phyloP scores from a whole-genome alignment of 1,140 invertebrate species.

The Zophobas atratus region DNA sequence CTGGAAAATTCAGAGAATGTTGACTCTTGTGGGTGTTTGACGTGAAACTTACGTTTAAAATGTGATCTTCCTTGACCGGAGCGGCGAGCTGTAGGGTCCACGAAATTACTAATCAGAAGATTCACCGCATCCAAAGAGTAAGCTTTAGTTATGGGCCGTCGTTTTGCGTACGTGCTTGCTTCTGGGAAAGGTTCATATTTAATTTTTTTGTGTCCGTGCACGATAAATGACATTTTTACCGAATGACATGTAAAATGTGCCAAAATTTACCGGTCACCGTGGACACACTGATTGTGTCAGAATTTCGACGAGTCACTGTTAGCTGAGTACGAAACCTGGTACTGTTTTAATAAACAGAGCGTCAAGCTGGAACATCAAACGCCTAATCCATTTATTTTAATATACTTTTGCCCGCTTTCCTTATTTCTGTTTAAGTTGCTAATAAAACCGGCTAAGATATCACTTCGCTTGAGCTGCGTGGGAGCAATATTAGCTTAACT shows the following conservation, averaged over 20 bases:
- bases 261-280: neutral
- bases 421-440: too few relatives aligned
- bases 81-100: neutral
- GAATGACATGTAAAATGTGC: slow-evolving; percentile 14
- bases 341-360: too few relatives aligned
- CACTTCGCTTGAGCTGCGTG: too few relatives aligned
- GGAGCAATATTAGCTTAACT: slow-evolving; percentile 15
- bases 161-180: neutral
- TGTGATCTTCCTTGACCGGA: neutral
- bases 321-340: too few relatives aligned
- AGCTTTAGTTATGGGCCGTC: neutral
- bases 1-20: neutral
- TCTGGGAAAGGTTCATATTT: slow-evolving; percentile 8
- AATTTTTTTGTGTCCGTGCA: slow-evolving; percentile 8
- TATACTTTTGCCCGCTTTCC: too few relatives aligned
- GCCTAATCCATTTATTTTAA: too few relatives aligned
- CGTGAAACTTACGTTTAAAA: slow-evolving; percentile 1
- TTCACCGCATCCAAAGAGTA: slow-evolving; percentile 18
- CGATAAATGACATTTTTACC: slow-evolving; percentile 4
- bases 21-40: neutral
- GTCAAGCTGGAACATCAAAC: too few relatives aligned
- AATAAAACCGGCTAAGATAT: too few relatives aligned
- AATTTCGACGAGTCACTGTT: too few relatives aligned
- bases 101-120: slow-evolving; percentile 16
- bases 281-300: too few relatives aligned